Base-by-base conservation (phyloP, 2,113 vertebrate genomes). In the Trematomus loennbergii region DNA sequence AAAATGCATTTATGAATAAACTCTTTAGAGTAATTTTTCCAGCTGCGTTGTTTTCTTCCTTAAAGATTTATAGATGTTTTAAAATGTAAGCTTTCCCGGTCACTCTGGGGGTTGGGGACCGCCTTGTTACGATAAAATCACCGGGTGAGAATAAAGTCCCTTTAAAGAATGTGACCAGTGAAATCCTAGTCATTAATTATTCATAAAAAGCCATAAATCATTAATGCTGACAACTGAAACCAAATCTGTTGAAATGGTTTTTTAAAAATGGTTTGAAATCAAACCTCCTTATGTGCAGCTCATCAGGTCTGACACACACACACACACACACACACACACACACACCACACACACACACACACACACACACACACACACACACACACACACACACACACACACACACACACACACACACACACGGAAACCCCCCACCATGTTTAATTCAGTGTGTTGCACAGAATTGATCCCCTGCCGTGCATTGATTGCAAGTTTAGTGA, bases 401-500 rank as follows among this genome's bases (percentile, higher is more conserved):
- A 58, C 11, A 72, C 68, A 60, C 52, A 20, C 36, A 66, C 43
- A n/a, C 20, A 59, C 22, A 45, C 45, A 49, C 46, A 33, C 4
- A 48, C 17, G 52, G 13, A 40, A 7, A 40, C 11, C 54, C 20
- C 9, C 7, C 48, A 2, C 61, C 29, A 50, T 16, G 16, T 53
- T 82, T 57, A 50, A 68, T 81, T 60, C 29, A 72, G 43, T 12
- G 0, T 69, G 67, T 49, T 74, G 54, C 68, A 68, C 76, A 48
- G 12, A 13, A 77, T 59, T 3, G 75, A 84, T 81, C 63, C 45
- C 67, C 82, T 16, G 79, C 75, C 11, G 64, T 0, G 33, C 22
- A 81, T 73, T 1, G 77, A 84, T 65, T 54, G 46, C 13, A 62
- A 13, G 57, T 79, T 86, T 65, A 85, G 59, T 74, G 60, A 55